Percentiles rank a stretch among this genome's conserved stretches.
Evolutionary conservation across 2,113 vertebrate species (phyloP).

Genomic region (Cyanoliseus patagonus): DNA sequence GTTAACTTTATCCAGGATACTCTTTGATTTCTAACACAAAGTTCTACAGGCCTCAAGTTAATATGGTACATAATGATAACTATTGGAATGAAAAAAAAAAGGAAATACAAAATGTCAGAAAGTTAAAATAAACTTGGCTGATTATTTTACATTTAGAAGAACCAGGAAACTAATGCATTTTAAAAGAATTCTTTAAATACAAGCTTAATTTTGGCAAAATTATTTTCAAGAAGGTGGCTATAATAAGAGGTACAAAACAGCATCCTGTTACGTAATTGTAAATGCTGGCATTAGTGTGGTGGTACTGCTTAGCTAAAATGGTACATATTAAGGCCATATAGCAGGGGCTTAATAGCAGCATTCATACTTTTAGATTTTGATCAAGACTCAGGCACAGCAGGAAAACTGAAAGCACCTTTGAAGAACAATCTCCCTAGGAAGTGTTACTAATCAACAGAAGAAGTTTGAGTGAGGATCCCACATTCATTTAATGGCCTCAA

Average conservation of each 20-base stretch:
- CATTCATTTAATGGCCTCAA: not conserved
- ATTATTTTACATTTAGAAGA: not conserved
- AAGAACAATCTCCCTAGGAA: not conserved
- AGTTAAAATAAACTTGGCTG: not conserved
- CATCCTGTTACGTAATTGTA: not conserved
- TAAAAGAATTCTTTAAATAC: not conserved
- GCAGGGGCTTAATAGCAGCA: accelerated
- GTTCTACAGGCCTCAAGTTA: not conserved
- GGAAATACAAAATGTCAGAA: not conserved
- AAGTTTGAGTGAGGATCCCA: not conserved
- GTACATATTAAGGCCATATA: not conserved
- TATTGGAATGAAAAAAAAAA: not conserved
- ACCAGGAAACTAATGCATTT: not conserved
- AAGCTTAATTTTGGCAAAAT: not conserved
- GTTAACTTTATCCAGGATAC: not conserved
- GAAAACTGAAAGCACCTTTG: not conserved
- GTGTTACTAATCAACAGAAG: not conserved
- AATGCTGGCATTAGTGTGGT: not conserved
- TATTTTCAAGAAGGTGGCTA: not conserved
- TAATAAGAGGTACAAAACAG: not conserved
- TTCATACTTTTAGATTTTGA: not conserved
- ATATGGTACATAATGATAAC: not conserved
- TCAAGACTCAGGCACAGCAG: not conserved
- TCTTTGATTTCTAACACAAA: not conserved
- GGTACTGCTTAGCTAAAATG: not conserved